Evolutionary conservation across 2,113 vertebrate species (phyloP).

Genomic region (Globicephala melas): DNA sequence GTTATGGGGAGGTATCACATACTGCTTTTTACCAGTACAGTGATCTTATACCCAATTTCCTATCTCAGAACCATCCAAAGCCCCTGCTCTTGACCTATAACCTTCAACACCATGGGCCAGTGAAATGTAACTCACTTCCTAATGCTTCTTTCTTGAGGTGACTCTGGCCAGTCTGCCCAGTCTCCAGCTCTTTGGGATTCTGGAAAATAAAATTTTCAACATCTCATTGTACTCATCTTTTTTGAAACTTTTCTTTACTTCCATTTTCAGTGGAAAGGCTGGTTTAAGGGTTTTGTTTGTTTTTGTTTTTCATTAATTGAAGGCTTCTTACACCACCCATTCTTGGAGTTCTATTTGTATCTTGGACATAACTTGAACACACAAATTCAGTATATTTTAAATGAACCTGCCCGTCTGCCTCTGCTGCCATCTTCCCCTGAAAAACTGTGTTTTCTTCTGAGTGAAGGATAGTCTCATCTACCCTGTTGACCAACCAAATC

Average conservation of each 20-base stretch:
- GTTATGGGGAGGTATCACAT: not conserved
- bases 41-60: not conserved
- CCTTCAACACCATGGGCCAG: not conserved
- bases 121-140: not conserved
- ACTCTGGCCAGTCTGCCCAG: not conserved
- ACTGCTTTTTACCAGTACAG: not conserved
- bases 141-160: not conserved
- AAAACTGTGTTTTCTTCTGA: not conserved
- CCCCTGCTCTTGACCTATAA: not conserved
- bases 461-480: not conserved
- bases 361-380: not conserved
- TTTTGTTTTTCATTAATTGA: not conserved
- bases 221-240: not conserved
- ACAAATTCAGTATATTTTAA: constrained; percentile 19
- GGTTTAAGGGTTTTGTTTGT: not conserved
- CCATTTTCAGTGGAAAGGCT: not conserved
- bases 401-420: not conserved
- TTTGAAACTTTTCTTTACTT: not conserved
- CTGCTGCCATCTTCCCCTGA: not conserved
- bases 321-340: not conserved
- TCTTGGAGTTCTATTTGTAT: not conserved
- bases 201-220: not conserved
- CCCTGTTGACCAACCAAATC: not conserved
- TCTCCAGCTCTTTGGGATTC: not conserved
- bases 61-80: not conserved